Evolutionary conservation across 2,888 invertebrate genomes (phyloP).

Genomic region (Augiades crinisus): DNA sequence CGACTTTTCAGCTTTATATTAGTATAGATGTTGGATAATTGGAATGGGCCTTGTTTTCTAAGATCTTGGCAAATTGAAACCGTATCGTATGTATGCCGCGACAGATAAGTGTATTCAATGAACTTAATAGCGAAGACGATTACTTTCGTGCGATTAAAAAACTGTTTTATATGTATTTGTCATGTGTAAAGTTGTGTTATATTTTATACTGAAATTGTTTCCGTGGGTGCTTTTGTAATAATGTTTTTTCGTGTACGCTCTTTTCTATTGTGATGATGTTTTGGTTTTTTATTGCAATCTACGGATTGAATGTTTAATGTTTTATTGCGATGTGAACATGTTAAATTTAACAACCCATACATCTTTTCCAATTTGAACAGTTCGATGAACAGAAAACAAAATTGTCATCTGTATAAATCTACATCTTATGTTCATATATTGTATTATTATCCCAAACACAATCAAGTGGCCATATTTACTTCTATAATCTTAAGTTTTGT

Average conservation of each 20-base stretch:
- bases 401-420: no score
- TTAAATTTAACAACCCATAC: no score
- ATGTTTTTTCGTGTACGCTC: background rate
- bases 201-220: background rate
- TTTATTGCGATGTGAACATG: background rate
- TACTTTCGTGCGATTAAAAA: background rate
- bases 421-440: background rate
- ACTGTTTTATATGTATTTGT: background rate
- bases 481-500: background rate
- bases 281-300: background rate
- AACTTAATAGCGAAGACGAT: constrained; percentile 3
- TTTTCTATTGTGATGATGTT: background rate
- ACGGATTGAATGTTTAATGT: no score
- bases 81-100: no score
- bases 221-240: constrained; percentile 5
- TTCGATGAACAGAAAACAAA: background rate
- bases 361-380: no score
- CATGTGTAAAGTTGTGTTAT: background rate
- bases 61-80: no score
- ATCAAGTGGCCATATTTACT: background rate
- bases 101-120: constrained; percentile 9
- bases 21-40: no score
- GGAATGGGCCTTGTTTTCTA: no score
- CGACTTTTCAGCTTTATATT: no score
- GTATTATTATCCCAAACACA: background rate